phyloP scores from a whole-genome alignment of 2,113 vertebrate genomes.

The Australoheros scitulus region DNA sequence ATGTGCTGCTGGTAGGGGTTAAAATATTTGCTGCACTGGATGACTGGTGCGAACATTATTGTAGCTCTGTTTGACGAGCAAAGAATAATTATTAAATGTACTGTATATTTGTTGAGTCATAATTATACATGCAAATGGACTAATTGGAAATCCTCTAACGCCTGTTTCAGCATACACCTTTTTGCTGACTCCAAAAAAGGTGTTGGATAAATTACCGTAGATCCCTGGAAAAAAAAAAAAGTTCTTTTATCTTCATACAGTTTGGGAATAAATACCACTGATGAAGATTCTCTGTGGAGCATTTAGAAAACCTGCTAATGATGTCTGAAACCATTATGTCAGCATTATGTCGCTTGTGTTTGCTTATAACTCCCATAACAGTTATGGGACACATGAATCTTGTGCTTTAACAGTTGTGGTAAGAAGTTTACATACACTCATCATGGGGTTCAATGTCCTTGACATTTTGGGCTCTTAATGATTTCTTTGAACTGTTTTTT shows the following conservation, averaged over 20 bases:
- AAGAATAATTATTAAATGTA: slow-evolving; percentile 24
- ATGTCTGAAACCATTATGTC: no score
- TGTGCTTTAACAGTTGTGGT: no score
- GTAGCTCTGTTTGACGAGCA: slow-evolving; percentile 10
- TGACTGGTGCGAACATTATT: background rate
- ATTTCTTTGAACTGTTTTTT: no score
- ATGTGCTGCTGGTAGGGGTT: background rate
- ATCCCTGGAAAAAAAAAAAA: background rate
- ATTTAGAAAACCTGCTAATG: background rate
- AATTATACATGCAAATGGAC: background rate
- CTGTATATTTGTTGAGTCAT: slow-evolving; percentile 6
- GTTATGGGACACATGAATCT: no score
- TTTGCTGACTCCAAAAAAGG: slow-evolving; percentile 4
- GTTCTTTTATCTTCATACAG: background rate
- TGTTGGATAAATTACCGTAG: background rate
- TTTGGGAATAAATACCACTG: background rate
- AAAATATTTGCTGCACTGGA: background rate
- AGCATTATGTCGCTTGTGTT: no score
- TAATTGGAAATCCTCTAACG: background rate
- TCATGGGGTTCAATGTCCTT: no score
- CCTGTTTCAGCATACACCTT: background rate
- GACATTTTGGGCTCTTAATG: no score
- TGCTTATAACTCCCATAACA: no score
- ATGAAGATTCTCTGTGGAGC: accelerated
- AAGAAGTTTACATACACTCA: no score